phyloP scores from a whole-genome alignment of 2,113 vertebrate genomes.

The Ivindomyrus marchei region DNA sequence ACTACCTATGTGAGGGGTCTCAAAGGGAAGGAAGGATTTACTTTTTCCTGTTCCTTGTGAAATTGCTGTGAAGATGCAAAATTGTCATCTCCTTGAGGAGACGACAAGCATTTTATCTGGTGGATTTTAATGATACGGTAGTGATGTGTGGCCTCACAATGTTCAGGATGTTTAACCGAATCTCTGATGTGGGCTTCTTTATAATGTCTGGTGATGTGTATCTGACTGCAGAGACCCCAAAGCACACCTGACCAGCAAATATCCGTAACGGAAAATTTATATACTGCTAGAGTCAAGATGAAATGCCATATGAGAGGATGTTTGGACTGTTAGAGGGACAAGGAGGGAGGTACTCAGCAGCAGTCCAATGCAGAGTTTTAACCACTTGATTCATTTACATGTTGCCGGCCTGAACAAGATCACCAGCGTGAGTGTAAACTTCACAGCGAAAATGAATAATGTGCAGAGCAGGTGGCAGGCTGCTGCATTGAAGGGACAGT shows the following conservation, averaged over 20 bases:
- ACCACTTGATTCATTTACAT: conserved; percentile 42
- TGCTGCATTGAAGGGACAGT: conserved; percentile 23
- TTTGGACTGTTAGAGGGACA: background rate
- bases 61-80: background rate
- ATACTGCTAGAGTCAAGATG: background rate
- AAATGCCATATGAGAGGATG: background rate
- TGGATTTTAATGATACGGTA: background rate
- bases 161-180: background rate
- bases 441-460: conserved; percentile 18
- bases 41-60: background rate
- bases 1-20: background rate
- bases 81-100: background rate
- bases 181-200: background rate
- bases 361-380: conserved; percentile 9
- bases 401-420: background rate
- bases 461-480: conserved; percentile 44
- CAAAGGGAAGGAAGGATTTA: background rate
- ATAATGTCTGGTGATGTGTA: background rate
- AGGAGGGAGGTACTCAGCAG: background rate
- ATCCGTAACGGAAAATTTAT: background rate
- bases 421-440: conserved; percentile 8
- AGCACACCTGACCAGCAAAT: background rate
- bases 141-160: background rate
- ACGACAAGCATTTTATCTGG: background rate
- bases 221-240: background rate